Evolutionary conservation across 1,140 invertebrate species (phyloP).

Genomic region (Propsilocerus akamusi): DNA sequence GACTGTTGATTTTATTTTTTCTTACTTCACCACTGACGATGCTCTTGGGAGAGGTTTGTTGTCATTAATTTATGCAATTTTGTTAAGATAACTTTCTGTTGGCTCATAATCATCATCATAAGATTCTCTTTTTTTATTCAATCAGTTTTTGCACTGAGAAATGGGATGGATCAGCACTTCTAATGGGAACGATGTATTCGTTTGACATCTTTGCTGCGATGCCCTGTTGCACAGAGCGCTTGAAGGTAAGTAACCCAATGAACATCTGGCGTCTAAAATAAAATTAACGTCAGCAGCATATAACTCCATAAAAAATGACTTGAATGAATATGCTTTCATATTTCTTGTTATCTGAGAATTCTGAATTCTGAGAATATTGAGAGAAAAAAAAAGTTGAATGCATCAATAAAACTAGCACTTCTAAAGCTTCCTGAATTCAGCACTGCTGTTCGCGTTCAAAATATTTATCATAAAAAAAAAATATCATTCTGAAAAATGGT

Average conservation of each 20-base stretch:
- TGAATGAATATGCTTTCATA: no score
- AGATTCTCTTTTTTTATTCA: constrained; percentile 8
- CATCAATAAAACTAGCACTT: neutral
- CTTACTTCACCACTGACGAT: neutral
- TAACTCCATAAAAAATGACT: no score
- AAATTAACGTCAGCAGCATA: no score
- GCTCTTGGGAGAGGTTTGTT: no score
- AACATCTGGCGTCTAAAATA: neutral
- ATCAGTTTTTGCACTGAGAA: constrained; percentile 57
- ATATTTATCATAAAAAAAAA: no score
- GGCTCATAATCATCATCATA: neutral
- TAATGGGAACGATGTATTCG: constrained; percentile 92
- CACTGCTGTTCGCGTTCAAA: no score
- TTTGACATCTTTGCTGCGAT: constrained; percentile 95
- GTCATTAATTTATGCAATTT: neutral
- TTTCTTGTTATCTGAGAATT: neutral
- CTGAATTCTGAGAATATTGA: neutral
- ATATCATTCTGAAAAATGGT: no score
- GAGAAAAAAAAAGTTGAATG: neutral
- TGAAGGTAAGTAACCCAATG: constrained; percentile 49
- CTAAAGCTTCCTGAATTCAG: neutral
- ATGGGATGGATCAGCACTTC: constrained; percentile 85
- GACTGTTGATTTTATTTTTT: neutral
- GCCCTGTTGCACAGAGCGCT: constrained; percentile 82
- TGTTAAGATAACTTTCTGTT: neutral